Evolutionary conservation across 2,888 invertebrate species (phyloP), one percentile per base, ranked within the genome.

Genomic region (Brachypterus glaber): DNA sequence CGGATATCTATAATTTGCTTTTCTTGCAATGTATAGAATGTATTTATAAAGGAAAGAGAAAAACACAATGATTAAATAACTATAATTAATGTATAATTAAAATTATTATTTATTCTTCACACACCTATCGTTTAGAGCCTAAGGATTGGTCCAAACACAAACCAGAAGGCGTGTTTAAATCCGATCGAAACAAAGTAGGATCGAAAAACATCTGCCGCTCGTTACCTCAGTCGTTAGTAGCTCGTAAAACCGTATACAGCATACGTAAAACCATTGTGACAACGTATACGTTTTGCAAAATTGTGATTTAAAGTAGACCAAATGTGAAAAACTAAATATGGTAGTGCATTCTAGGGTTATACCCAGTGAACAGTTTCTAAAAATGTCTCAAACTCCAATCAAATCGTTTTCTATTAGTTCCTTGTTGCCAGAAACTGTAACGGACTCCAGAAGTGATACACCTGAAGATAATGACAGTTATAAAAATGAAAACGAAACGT

Each of bases 341-440:
- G 53, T 52, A 30, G 50, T 49, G 43, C 42, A 46, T 35, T 31
- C 45, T 44, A 37, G 45, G 44, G 44, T 42, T 47, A 30, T 30
- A 39, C 29, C 33, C 33, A n/a, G n/a, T n/a, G 16, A 15, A 38
- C 41, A 7, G 32, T 43, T 45, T 44, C 45, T 46, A 34, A 51
- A 51, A 43, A 74, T 74, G 72, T 74, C 77, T 40, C 70, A 75
- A 30, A 72, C 76, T 40, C 75, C 77, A 3, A 61, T 78, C 1
- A 79, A 78, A 68, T 84, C 76, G 58, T 89, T 89, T 69, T 82
- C 83, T 55, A 89, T 89, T 57, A 82, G 82, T 59, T 77, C 82
- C 53, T 77, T 88, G 49, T 68, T 88, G 30, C 82, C 85, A 17
- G 83, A 85, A 62, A 83, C 78, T 2, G 67, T 48, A 24, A 26